phyloP scores from a whole-genome alignment of 1,140 invertebrate genomes.

The Drosophila azteca region DNA sequence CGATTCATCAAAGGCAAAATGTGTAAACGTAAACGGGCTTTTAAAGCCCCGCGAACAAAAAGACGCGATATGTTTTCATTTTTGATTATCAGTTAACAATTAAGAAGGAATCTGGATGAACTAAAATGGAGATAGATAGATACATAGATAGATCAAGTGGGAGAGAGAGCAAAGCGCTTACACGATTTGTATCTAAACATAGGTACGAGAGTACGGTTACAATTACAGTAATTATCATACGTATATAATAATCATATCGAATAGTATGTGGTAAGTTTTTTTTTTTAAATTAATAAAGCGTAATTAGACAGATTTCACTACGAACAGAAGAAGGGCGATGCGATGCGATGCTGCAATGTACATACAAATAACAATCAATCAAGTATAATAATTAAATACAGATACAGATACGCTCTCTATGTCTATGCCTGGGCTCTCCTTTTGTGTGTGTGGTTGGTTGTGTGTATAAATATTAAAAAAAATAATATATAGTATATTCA shows the following conservation, averaged over 20 bases:
- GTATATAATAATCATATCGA: conserved; percentile 40
- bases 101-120: conserved; percentile 44
- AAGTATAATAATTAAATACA: conserved; percentile 39
- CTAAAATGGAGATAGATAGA: conserved; percentile 31
- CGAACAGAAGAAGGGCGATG: conserved; percentile 61
- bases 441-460: conserved; percentile 47
- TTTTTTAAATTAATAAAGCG: conserved; percentile 79
- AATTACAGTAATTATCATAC: conserved; percentile 62
- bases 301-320: conserved; percentile 79
- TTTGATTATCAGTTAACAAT: conserved; percentile 61
- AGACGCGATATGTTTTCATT: conserved; percentile 66
- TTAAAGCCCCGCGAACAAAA: conserved; percentile 49
- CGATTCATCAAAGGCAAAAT: no score
- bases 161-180: conserved; percentile 46
- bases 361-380: conserved; percentile 65
- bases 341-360: conserved; percentile 53
- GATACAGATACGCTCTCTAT: not conserved
- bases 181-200: conserved; percentile 58
- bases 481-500: conserved; percentile 53
- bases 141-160: conserved; percentile 23
- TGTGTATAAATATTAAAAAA: conserved; percentile 76
- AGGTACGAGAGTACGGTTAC: conserved; percentile 66
- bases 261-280: conserved; percentile 43
- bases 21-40: conserved; percentile 33
- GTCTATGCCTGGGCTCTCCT: conserved; percentile 40